phyloP scores from a whole-genome alignment of 2,888 invertebrate species.

The Pseudococcus jackbeardsleyi region DNA sequence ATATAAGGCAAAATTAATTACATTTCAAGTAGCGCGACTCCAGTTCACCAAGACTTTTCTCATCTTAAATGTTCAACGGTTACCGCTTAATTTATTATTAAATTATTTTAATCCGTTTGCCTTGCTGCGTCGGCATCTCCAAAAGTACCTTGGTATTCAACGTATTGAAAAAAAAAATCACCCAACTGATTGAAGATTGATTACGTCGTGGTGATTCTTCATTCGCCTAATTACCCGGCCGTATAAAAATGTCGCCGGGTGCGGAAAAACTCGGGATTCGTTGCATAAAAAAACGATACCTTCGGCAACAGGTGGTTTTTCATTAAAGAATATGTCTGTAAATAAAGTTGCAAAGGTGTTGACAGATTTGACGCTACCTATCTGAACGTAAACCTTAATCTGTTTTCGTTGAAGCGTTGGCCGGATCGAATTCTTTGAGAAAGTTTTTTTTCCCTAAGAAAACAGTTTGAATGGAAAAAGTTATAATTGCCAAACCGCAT shows the following conservation, averaged over 20 bases:
- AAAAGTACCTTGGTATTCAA: neutral
- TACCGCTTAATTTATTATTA: slow-evolving; percentile 55
- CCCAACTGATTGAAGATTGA: slow-evolving; percentile 8
- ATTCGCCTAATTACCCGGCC: neutral
- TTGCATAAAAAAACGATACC: neutral
- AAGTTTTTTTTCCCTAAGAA: neutral
- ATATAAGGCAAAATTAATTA: slow-evolving; percentile 58
- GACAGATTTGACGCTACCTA: slow-evolving; percentile 22
- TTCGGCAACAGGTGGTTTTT: slow-evolving; percentile 11
- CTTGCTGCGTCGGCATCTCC: neutral
- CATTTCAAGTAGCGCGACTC: slow-evolving; percentile 21
- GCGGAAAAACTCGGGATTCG: neutral
- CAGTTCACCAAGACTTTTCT: slow-evolving; percentile 33
- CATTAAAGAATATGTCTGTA: slow-evolving; percentile 3
- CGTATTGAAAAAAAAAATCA: neutral
- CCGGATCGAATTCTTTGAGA: neutral
- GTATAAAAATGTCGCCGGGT: neutral
- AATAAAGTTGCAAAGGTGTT: slow-evolving; percentile 21
- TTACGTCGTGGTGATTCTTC: slow-evolving; percentile 9
- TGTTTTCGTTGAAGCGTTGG: neutral
- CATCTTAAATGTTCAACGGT: neutral
- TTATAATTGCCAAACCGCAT: slow-evolving; percentile 1
- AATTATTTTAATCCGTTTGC: slow-evolving; percentile 44
- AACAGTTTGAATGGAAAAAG: slow-evolving; percentile 20
- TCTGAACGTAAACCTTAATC: neutral